Evolutionary conservation across 2,797 vertebrate species (phyloP).

Genomic region (Dicrostonyx torquatus): DNA sequence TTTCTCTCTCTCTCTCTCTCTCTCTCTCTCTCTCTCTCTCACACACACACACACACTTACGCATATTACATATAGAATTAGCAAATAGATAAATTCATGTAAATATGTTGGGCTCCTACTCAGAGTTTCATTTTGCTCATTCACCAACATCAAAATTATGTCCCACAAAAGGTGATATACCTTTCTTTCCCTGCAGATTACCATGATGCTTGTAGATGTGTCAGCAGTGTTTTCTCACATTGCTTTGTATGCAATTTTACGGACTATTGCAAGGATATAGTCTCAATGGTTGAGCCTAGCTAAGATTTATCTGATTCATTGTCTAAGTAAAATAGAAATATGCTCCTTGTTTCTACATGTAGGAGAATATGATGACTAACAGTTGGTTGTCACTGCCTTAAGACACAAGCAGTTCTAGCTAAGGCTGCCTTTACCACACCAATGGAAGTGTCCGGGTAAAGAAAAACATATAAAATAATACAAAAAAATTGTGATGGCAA

Average conservation of each 20-base stretch:
- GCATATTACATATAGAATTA: neutral
- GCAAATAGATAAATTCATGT: neutral
- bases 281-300: neutral
- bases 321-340: neutral
- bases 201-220: fast-evolving
- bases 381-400: neutral
- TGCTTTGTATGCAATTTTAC: neutral
- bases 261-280: neutral
- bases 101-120: neutral
- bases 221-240: neutral
- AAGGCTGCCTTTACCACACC: neutral
- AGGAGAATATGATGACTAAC: neutral
- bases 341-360: neutral
- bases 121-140: neutral
- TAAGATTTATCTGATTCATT: constrained; percentile 19
- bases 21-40: neutral
- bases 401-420: neutral
- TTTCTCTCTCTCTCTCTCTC: neutral
- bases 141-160: constrained; percentile 6
- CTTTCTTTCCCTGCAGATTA: neutral
- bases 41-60: neutral
- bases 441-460: neutral
- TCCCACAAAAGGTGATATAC: neutral
- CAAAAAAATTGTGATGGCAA: neutral
- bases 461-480: neutral